A percentile compares a stretch with the other conserved stretches of the same genome.
Conservation (phyloP, 2,888 invertebrate species). For the Heliconius sara region DNA sequence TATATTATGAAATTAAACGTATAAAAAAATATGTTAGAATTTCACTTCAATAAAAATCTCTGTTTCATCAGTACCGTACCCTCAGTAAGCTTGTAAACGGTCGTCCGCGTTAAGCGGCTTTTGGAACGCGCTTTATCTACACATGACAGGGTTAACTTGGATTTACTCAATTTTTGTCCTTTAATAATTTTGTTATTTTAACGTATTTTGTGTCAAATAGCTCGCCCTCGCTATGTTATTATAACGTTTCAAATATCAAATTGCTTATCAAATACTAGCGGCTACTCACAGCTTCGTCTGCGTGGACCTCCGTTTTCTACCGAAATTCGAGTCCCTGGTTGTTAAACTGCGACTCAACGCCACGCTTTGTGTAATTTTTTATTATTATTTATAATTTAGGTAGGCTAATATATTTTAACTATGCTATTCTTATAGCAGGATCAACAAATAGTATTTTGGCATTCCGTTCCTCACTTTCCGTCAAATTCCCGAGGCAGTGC, state of each 20-base stretch:
- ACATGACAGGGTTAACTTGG: conserved; percentile 18
- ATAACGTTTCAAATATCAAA: background rate
- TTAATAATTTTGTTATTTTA: background rate
- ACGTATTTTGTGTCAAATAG: background rate
- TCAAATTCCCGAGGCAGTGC: background rate
- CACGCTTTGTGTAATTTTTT: too few relatives aligned
- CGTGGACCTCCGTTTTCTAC: too few relatives aligned
- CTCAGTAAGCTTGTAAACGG: conserved; percentile 10
- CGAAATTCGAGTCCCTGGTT: too few relatives aligned
- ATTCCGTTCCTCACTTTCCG: too few relatives aligned
- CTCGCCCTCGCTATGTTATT: background rate
- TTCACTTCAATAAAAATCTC: conserved; percentile 2
- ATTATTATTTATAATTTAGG: too few relatives aligned
- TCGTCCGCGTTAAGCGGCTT: background rate
- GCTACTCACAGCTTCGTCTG: too few relatives aligned
- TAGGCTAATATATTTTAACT: too few relatives aligned
- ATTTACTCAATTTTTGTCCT: background rate
- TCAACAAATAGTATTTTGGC: too few relatives aligned
- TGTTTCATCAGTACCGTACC: background rate
- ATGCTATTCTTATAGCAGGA: too few relatives aligned
- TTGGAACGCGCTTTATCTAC: conserved; percentile 1
- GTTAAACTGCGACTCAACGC: too few relatives aligned
- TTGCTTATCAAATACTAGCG: too few relatives aligned
- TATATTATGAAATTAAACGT: background rate
- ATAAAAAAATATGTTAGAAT: background rate